Evolutionary conservation across 92 coral and sea anemone species (phyloP).

Genomic region (Porites cylindrica): DNA sequence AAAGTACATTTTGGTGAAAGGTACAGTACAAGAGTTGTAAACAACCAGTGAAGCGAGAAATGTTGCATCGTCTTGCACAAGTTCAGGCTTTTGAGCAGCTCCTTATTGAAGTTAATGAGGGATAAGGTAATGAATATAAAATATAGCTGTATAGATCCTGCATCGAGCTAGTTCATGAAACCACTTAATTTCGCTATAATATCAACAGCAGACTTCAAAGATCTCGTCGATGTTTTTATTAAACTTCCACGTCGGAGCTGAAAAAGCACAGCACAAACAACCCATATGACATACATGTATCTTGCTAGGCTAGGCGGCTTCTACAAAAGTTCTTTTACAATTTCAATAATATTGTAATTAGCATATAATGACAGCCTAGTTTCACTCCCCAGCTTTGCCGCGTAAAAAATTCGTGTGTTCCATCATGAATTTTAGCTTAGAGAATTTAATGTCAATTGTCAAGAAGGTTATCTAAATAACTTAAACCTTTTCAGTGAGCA

Average conservation of each 20-base stretch:
- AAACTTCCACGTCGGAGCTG: background rate
- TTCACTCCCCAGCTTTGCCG: background rate
- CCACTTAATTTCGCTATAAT: background rate
- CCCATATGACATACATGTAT: no score
- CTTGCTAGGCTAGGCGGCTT: no score
- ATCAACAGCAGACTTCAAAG: background rate
- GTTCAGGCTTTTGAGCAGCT: background rate
- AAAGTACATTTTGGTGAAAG: background rate
- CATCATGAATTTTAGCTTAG: background rate
- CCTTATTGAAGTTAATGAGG: constrained; percentile 2
- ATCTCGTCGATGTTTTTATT: background rate
- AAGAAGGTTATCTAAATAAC: constrained; percentile 16
- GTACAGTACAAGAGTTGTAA: background rate
- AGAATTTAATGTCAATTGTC: background rate
- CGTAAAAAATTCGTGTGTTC: background rate
- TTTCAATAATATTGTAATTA: background rate
- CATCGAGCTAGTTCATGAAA: constrained; percentile 11
- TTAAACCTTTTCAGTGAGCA: background rate
- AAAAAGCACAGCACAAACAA: background rate
- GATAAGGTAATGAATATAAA: constrained; percentile 7
- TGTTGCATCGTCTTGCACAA: background rate
- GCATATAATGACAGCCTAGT: background rate
- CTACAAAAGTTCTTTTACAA: no score
- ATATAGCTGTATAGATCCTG: constrained; percentile 3
- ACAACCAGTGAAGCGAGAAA: background rate